phyloP scores from a whole-genome alignment of 2,888 invertebrate species.

The Petrophora chlorosata region DNA sequence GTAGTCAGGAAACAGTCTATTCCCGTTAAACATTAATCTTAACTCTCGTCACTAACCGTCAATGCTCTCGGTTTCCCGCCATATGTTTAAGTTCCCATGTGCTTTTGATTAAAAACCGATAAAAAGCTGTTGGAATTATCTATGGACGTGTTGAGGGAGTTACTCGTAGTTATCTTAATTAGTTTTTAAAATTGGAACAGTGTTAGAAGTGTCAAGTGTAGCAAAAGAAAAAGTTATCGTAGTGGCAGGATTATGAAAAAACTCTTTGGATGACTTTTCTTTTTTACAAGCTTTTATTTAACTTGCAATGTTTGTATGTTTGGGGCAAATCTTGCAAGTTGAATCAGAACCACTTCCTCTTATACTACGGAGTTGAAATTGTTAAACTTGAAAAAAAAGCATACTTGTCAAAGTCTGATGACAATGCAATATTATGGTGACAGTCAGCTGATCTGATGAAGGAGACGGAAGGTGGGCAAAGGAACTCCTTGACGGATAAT shows the following conservation, averaged over 20 bases:
- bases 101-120: conserved; percentile 33
- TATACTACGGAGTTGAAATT: no score
- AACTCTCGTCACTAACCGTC: conserved; percentile 23
- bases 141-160: conserved; percentile 20
- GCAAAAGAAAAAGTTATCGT: conserved; percentile 8
- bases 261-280: no score
- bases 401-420: no score
- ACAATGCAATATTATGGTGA: no score
- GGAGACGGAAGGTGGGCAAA: no score
- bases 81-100: conserved; percentile 31
- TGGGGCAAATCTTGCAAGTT: background rate
- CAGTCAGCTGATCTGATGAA: no score
- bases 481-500: no score
- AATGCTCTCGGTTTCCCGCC: conserved; percentile 20
- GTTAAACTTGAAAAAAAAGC: no score
- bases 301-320: background rate
- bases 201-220: conserved; percentile 4
- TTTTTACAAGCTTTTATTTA: no score
- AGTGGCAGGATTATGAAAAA: no score
- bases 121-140: conserved; percentile 25
- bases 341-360: no score
- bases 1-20: conserved; percentile 27
- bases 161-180: conserved; percentile 23
- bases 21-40: conserved; percentile 32
- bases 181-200: conserved; percentile 16